phyloP scores from a whole-genome alignment of 1,140 invertebrate genomes.

The Atta cephalotes region DNA sequence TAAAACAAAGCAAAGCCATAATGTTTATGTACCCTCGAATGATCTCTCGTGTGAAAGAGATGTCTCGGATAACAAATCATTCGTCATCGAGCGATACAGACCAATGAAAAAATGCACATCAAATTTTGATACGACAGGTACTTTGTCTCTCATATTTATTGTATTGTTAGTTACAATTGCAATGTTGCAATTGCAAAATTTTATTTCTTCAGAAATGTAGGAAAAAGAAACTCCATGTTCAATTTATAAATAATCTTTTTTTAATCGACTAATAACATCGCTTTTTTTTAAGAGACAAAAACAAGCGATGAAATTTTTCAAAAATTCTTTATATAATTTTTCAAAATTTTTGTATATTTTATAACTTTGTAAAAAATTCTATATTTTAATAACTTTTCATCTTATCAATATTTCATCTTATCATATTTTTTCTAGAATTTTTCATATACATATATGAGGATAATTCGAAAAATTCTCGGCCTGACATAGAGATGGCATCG shows the following conservation, averaged over 20 bases:
- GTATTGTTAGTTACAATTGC: not conserved
- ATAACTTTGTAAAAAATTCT: too few relatives aligned
- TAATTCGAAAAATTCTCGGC: too few relatives aligned
- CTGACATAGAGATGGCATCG: too few relatives aligned
- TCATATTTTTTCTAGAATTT: too few relatives aligned
- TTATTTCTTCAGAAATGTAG: not conserved
- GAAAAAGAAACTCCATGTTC: not conserved
- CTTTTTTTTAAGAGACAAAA: too few relatives aligned
- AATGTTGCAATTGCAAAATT: not conserved
- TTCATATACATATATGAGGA: too few relatives aligned
- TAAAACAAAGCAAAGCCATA: not conserved
- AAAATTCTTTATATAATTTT: too few relatives aligned
- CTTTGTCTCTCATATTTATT: not conserved
- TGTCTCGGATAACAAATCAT: not conserved
- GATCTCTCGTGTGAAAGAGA: conserved; percentile 4
- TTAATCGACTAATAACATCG: not conserved
- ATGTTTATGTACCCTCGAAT: conserved; percentile 26
- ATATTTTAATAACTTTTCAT: too few relatives aligned
- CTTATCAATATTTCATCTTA: too few relatives aligned
- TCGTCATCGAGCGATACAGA: not conserved
- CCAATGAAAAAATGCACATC: not conserved
- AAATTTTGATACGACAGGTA: conserved; percentile 7
- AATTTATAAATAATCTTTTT: not conserved
- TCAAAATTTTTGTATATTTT: too few relatives aligned
- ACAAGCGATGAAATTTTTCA: too few relatives aligned